Evolutionary conservation across 2,797 vertebrate species (phyloP).

Genomic region (Lophius americanus): DNA sequence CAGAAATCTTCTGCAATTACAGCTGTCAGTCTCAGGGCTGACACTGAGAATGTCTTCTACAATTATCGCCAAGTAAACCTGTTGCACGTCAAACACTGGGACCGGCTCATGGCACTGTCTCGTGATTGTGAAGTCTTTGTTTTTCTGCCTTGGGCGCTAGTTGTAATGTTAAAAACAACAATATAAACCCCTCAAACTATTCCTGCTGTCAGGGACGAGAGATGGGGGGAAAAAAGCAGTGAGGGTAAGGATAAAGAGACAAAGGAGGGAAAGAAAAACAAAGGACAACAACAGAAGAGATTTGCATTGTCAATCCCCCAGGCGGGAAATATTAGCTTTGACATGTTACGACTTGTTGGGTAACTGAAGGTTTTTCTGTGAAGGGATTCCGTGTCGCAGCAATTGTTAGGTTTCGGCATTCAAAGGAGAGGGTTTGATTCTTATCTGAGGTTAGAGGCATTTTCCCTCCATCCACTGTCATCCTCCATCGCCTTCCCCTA

Average conservation of each 20-base stretch:
- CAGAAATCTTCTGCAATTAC: slow-evolving; percentile 38
- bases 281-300: slow-evolving; percentile 63
- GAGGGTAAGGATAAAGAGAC: slow-evolving; percentile 48
- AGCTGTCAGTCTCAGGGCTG: slow-evolving; percentile 50
- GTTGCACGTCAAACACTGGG: slow-evolving; percentile 45
- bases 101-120: slow-evolving; percentile 26
- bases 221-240: slow-evolving; percentile 18
- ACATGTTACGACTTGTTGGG: slow-evolving; percentile 75
- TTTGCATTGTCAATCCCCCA: slow-evolving; percentile 54
- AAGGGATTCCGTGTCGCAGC: slow-evolving; percentile 70
- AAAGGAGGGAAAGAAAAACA: slow-evolving; percentile 57
- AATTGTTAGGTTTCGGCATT: slow-evolving; percentile 70
- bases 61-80: slow-evolving; percentile 41
- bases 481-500: slow-evolving; percentile 18
- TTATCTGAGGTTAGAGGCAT: slow-evolving; percentile 49
- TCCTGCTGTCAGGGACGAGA: slow-evolving; percentile 25
- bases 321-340: slow-evolving; percentile 56
- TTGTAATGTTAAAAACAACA: slow-evolving; percentile 41
- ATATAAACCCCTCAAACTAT: slow-evolving; percentile 58
- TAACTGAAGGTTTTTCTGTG: slow-evolving; percentile 75
- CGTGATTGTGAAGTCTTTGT: slow-evolving; percentile 34
- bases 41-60: slow-evolving; percentile 48
- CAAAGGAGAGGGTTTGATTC: slow-evolving; percentile 60
- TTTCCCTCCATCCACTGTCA: slow-evolving; percentile 32
- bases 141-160: slow-evolving; percentile 52